Evolutionary conservation across 2,797 vertebrate genomes (phyloP).

Genomic region (Forpus xanthops): DNA sequence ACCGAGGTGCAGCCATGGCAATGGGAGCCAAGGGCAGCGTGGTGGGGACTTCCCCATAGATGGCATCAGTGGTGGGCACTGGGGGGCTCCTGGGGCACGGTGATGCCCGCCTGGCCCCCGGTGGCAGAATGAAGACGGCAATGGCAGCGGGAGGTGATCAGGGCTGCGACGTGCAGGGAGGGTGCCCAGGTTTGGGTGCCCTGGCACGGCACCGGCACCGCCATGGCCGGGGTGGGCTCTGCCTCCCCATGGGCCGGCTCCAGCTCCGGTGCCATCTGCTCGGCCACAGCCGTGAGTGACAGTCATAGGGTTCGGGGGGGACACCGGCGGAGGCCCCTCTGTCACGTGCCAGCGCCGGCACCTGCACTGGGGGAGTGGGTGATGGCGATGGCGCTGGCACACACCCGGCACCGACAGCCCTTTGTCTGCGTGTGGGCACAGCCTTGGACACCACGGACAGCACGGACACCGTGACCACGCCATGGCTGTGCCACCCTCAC

Average conservation of each 20-base stretch:
- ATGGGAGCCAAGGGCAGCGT: accelerated
- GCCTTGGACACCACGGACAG: background rate
- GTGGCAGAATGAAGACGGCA: background rate
- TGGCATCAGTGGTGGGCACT: accelerated
- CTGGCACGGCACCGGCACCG: background rate
- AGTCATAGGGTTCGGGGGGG: background rate
- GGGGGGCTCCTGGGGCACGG: accelerated
- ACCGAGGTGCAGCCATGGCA: accelerated
- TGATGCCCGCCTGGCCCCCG: accelerated
- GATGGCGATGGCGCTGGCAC: background rate
- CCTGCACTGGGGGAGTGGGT: background rate
- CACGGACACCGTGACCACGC: accelerated
- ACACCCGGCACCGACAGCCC: background rate
- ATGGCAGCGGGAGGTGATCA: background rate
- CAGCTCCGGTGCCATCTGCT: conserved; percentile 63
- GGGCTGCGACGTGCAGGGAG: accelerated
- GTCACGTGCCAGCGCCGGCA: background rate
- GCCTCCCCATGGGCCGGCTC: background rate
- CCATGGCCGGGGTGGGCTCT: background rate
- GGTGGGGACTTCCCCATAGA: background rate
- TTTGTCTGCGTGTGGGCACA: background rate
- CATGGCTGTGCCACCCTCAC: accelerated
- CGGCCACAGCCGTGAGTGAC: conserved; percentile 14
- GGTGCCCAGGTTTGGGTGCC: background rate
- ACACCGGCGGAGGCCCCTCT: background rate